These are phyloP conservation scores for Ericerus pela DNA, from an alignment of 1,140 invertebrate species.

Conservation along the genomic window DNA sequence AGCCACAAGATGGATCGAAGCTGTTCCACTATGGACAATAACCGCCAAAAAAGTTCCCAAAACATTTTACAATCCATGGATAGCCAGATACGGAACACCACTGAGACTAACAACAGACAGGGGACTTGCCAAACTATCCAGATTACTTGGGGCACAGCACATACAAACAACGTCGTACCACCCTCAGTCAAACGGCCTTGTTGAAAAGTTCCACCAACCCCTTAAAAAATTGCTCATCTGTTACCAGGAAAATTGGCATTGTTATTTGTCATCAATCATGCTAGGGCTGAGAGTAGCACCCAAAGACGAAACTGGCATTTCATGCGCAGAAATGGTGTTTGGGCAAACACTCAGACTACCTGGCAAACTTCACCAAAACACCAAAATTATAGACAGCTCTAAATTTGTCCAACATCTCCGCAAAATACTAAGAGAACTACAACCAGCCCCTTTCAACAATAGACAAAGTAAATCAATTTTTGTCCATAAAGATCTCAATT, in stretches of 20 bases:
- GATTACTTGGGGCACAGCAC: not conserved
- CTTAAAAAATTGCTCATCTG: slow-evolving; percentile 30
- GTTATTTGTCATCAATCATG: slow-evolving; percentile 29
- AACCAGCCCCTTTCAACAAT: not conserved
- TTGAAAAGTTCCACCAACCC: slow-evolving; percentile 26
- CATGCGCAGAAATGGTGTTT: slow-evolving; percentile 29
- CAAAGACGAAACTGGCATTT: slow-evolving; percentile 25
- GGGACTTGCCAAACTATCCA: slow-evolving; percentile 17
- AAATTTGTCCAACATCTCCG: not conserved
- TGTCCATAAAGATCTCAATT: slow-evolving; percentile 17
- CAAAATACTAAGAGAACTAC: not conserved
- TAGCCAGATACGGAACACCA: not conserved
- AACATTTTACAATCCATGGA: not conserved
- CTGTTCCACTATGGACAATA: not conserved
- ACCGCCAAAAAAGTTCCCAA: not conserved
- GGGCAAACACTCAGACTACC: slow-evolving; percentile 28
- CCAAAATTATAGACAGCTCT: not conserved
- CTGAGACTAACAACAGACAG: slow-evolving; percentile 20
- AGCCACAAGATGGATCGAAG: not conserved
- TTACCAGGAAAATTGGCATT: slow-evolving; percentile 20
- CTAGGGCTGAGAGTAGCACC: slow-evolving; percentile 28
- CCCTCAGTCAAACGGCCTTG: slow-evolving; percentile 27
- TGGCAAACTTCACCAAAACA: slow-evolving; percentile 26
- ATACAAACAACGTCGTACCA: slow-evolving; percentile 29
- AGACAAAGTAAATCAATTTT: slow-evolving; percentile 13